Percentiles rank a stretch among this genome's conserved stretches.
Evolutionary conservation across 2,113 vertebrate species (phyloP).

Genomic region (Gymnorhina tibicen): DNA sequence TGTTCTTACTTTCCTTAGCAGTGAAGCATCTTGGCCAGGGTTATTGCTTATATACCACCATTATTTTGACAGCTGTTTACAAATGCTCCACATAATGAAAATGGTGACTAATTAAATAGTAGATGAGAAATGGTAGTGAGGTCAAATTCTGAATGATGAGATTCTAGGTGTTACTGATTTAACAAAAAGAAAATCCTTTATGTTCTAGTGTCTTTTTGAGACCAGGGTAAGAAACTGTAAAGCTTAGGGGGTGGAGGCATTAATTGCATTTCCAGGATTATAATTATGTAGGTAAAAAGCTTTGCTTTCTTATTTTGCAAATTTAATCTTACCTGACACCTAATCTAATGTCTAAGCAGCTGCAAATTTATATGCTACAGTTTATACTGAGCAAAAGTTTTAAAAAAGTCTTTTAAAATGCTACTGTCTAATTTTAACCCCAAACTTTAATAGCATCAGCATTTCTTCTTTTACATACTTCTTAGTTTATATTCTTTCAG

Average conservation of each 20-base stretch:
- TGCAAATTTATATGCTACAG: neutral
- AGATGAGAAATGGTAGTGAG: neutral
- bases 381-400: neutral
- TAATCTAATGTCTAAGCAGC: neutral
- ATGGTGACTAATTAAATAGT: neutral
- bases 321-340: neutral
- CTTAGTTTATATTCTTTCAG: neutral
- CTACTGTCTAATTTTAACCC: neutral
- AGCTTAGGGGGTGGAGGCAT: neutral
- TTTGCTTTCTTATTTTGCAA: neutral
- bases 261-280: neutral
- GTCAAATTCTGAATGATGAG: neutral
- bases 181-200: neutral
- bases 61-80: conserved; percentile 24
- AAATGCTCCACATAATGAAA: neutral
- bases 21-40: neutral
- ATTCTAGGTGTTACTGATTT: neutral
- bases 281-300: neutral
- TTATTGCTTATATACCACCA: neutral
- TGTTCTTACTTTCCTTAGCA: neutral
- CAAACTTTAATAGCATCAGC: neutral
- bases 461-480: neutral
- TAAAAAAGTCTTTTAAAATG: rapidly evolving
- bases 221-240: neutral
- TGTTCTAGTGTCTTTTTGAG: neutral